Percentiles rank a stretch among this genome's conserved stretches.
Conservation (phyloP, 92 coral and sea anemone genomes). For the Phenganax stokvisi region DNA sequence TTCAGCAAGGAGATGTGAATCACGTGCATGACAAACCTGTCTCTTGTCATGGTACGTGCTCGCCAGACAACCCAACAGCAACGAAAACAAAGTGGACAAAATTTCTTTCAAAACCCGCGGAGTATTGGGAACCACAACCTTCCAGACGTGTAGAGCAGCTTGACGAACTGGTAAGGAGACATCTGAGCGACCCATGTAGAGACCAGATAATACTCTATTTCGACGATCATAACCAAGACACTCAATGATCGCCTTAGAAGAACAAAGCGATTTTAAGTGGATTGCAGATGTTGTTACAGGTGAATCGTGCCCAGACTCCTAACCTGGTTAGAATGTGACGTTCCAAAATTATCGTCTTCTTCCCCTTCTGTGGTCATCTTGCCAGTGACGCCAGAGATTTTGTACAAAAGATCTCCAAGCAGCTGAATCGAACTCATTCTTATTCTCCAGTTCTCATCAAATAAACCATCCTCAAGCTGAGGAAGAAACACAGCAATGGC, state of each 20-base stretch:
- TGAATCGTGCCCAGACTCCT: neutral
- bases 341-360: slow-evolving; percentile 97
- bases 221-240: slow-evolving; percentile 86
- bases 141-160: slow-evolving; percentile 98
- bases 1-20: neutral
- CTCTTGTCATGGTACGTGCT: slow-evolving; percentile 95
- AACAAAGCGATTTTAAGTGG: neutral
- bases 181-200: slow-evolving; percentile 99
- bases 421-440: slow-evolving; percentile 85
- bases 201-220: slow-evolving; percentile 91
- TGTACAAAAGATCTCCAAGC: slow-evolving; percentile 83
- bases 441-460: slow-evolving; percentile 98
- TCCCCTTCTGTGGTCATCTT: slow-evolving; percentile 98
- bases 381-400: slow-evolving; percentile 93
- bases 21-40: slow-evolving; percentile 55
- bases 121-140: slow-evolving; percentile 96
- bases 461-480: slow-evolving; percentile 82
- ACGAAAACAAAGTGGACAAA: slow-evolving; percentile 86
- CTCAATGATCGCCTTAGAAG: slow-evolving; percentile 69
- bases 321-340: slow-evolving; percentile 87
- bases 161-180: slow-evolving; percentile 96
- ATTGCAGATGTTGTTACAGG: neutral
- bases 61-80: slow-evolving; percentile 89
- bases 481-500: slow-evolving; percentile 92
- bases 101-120: slow-evolving; percentile 93